phyloP scores from a whole-genome alignment of 2,797 vertebrate species.

The Dendrocincla tyrannina region DNA sequence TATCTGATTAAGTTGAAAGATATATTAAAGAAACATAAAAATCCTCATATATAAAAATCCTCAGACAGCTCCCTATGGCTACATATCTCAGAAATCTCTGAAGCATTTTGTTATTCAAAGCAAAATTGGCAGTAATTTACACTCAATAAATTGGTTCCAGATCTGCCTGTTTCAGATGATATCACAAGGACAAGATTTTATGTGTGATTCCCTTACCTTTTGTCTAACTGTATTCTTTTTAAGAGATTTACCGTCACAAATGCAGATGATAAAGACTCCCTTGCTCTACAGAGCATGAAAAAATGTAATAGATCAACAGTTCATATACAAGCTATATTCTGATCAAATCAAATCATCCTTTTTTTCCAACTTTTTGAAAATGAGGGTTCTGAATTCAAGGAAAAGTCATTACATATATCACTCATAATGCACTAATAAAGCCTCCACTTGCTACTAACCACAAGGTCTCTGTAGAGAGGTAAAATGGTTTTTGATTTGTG shows the following conservation, averaged over 20 bases:
- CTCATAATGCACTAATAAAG: background rate
- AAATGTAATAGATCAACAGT: background rate
- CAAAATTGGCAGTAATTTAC: conserved; percentile 72
- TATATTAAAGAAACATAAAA: conserved; percentile 63
- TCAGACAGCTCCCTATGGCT: conserved; percentile 48
- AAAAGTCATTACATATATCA: background rate
- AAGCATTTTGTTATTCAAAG: conserved; percentile 72
- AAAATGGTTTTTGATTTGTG: background rate
- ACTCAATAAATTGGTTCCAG: conserved; percentile 72
- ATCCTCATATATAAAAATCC: conserved; percentile 9
- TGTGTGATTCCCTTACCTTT: conserved; percentile 24
- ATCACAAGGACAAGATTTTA: conserved; percentile 25
- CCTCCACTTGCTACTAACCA: background rate
- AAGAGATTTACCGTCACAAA: conserved; percentile 13
- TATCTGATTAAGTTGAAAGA: conserved; percentile 66
- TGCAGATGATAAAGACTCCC: conserved; percentile 16
- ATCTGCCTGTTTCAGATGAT: conserved; percentile 57
- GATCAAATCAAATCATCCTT: background rate
- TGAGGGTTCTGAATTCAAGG: background rate
- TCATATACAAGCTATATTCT: background rate
- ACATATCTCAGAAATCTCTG: conserved; percentile 55
- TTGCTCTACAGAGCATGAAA: background rate
- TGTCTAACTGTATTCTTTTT: conserved; percentile 15
- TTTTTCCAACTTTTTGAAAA: background rate
- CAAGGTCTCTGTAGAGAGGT: background rate